These are phyloP conservation scores for Zaprionus capensis DNA, from an alignment of 1,140 invertebrate genomes.

Conservation along the genomic window DNA sequence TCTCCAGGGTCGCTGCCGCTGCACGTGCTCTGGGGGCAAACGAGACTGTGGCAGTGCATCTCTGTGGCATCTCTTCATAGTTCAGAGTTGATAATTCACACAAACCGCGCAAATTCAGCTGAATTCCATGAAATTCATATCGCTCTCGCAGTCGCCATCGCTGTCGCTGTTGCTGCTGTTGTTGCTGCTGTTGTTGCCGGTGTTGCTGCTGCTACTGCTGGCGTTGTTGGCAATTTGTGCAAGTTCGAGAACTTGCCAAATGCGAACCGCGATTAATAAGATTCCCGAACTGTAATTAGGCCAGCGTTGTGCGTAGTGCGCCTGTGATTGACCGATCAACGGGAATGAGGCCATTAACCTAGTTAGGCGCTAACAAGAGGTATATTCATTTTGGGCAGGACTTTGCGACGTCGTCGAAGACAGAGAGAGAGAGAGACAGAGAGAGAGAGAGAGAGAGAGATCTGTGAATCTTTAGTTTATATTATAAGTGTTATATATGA, in stretches of 20 bases:
- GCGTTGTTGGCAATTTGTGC: neutral
- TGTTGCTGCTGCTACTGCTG: neutral
- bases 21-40: slow-evolving; percentile 48
- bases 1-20: slow-evolving; percentile 32
- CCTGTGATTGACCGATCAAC: neutral
- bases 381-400: neutral
- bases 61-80: slow-evolving; percentile 18
- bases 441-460: neutral
- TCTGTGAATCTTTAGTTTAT: neutral
- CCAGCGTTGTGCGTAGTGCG: neutral
- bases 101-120: slow-evolving; percentile 17
- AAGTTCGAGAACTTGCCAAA: neutral
- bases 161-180: neutral
- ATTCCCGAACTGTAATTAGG: neutral
- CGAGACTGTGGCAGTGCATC: slow-evolving; percentile 8
- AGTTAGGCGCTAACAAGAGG: neutral
- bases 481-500: too few relatives aligned
- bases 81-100: slow-evolving; percentile 45
- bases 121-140: slow-evolving; percentile 67
- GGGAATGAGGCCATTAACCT: slow-evolving; percentile 1
- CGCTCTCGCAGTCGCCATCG: neutral
- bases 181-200: neutral
- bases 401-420: neutral
- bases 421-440: neutral
- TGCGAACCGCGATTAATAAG: slow-evolving; percentile 21